Evolutionary conservation across 2,888 invertebrate genomes (phyloP), one percentile per base, ranked within the genome.

Genomic region (Pharmacophagus antenor): DNA sequence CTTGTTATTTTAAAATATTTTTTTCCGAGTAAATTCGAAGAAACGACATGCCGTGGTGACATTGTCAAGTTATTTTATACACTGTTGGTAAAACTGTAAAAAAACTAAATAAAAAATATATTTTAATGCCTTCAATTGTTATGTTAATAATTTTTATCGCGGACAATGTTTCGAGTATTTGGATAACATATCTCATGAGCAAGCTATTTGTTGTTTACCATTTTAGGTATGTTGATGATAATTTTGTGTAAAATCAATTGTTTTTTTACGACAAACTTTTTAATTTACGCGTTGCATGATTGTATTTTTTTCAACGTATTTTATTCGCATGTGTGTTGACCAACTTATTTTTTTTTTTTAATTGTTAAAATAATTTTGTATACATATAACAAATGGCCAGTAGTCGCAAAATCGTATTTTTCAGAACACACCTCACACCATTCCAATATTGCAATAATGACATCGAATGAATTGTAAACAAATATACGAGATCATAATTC

Each of bases 201-300:
- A 65, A 74, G 72, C 73, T 72, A 17, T 15, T 73, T 61, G 67
- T 76, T 80, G 77, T 82, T 83, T 83, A 84, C 83, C 82, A 82
- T 67, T 76, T 72, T 80, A 75, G n/a, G 76, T 78, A 71, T 73
- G 72, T 63, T 63, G 21, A 58, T 17, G 31, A 50, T 58, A 49
- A 41, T 55, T 44, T 54, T 55, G 37, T 52, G 44, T 31, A 47
- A 17, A 52, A 48, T 21, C 18, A 37, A 23, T 52, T 47, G 58
- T 60, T 51, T 55, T 60, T 55, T 56, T 27, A 27, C 27, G 27
- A 31, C 12, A 2, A 31, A 12, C 42, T 31, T 21, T 46, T 52
- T 58, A 51, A 46, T 27, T 49, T 20, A 10, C 17, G 23, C 6
- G 47, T 48, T 55, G 21, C 49, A 55, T 59, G 53, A 44, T 54